These are phyloP conservation scores for Uropetala carovei DNA, from an alignment of 2,888 invertebrate genomes.

Conservation along the genomic window DNA sequence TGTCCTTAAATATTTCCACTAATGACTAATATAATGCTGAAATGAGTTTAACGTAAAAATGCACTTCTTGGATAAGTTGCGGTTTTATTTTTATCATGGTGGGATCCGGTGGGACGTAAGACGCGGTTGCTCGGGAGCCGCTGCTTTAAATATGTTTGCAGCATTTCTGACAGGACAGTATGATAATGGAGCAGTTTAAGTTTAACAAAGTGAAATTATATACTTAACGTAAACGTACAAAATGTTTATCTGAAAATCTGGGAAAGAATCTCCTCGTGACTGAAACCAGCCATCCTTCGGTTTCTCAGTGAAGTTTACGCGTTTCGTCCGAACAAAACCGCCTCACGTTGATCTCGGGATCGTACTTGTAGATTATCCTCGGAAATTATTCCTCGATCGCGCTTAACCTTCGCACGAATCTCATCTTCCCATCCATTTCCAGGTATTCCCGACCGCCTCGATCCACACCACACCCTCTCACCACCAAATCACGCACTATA, in stretches of 20 bases:
- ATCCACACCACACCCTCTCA: background rate
- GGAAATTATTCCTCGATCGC: background rate
- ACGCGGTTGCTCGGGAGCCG: background rate
- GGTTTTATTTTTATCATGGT: too few species aligned
- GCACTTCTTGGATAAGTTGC: too few species aligned
- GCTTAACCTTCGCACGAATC: background rate
- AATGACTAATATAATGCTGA: too few species aligned
- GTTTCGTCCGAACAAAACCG: background rate
- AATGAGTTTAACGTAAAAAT: too few species aligned
- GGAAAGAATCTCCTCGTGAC: background rate
- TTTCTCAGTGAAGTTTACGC: background rate
- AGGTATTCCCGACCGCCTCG: background rate
- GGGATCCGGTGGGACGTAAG: too few species aligned
- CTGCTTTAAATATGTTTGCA: too few species aligned
- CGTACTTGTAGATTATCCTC: background rate
- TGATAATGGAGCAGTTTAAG: too few species aligned
- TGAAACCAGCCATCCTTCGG: background rate
- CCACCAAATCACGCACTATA: background rate
- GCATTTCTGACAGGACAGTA: too few species aligned
- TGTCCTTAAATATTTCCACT: too few species aligned
- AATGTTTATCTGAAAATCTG: background rate
- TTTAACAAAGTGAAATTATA: too few species aligned
- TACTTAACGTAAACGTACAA: too few species aligned
- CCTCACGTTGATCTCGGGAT: background rate
- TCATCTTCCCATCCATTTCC: conserved; percentile 1